These are phyloP conservation scores for Drosophila virilis DNA, from an alignment of 1,140 invertebrate genomes.

Conservation along the genomic window DNA sequence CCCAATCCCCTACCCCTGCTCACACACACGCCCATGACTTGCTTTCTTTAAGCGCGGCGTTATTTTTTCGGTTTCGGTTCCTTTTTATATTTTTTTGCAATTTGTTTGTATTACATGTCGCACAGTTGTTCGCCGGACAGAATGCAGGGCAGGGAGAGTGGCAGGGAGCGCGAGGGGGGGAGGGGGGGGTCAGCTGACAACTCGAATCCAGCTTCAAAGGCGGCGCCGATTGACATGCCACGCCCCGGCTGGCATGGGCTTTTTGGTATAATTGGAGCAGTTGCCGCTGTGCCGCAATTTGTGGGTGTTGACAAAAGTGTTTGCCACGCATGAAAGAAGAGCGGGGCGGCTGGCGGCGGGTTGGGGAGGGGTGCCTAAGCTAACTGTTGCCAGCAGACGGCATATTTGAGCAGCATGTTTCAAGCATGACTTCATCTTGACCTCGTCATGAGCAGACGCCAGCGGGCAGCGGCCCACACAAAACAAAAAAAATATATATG, in stretches of 20 bases:
- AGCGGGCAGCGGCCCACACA: slow-evolving; percentile 20
- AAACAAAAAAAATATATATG: slow-evolving; percentile 3
- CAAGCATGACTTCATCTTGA: slow-evolving; percentile 79
- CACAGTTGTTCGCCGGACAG: too few relatives aligned
- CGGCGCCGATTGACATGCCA: slow-evolving; percentile 70
- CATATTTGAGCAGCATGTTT: slow-evolving; percentile 46
- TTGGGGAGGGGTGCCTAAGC: slow-evolving; percentile 30
- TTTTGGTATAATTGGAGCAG: slow-evolving; percentile 73
- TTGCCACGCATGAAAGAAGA: slow-evolving; percentile 15
- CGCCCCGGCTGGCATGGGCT: slow-evolving; percentile 51
- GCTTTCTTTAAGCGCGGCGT: slow-evolving; percentile 56
- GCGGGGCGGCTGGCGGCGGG: neutral
- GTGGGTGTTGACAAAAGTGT: slow-evolving; percentile 74
- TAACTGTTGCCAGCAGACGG: slow-evolving; percentile 49
- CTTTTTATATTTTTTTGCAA: slow-evolving; percentile 61
- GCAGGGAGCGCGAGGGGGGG: too few relatives aligned
- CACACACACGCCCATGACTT: slow-evolving; percentile 34
- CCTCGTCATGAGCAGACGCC: slow-evolving; percentile 58
- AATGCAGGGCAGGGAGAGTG: neutral
- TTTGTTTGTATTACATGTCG: slow-evolving; percentile 79
- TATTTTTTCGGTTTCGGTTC: slow-evolving; percentile 40
- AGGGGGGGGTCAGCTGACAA: slow-evolving; percentile 60
- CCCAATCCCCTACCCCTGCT: neutral
- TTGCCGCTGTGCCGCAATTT: slow-evolving; percentile 27
- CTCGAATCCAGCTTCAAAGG: slow-evolving; percentile 79